A percentile compares a stretch with the other conserved stretches of the same genome.
These are phyloP conservation scores for Magallana angulata DNA, from an alignment of 1,140 invertebrate species.

Conservation along the genomic window DNA sequence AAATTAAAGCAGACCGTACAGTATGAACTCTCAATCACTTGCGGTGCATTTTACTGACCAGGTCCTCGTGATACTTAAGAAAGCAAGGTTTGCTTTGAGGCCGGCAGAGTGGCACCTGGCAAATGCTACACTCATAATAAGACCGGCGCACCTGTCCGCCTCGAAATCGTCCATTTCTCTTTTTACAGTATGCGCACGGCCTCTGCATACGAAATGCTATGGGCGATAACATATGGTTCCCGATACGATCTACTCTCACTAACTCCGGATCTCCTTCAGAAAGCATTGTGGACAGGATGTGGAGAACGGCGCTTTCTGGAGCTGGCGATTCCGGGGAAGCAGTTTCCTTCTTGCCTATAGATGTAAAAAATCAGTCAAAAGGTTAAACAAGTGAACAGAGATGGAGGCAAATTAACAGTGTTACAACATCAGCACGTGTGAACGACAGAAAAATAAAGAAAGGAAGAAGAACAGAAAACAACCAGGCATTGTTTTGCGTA, in stretches of 20 bases:
- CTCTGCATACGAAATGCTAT: neutral
- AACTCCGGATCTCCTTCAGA: neutral
- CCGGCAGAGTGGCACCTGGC: neutral
- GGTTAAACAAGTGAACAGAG: too few relatives aligned
- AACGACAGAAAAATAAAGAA: neutral
- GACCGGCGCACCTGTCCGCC: neutral
- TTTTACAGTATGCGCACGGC: neutral
- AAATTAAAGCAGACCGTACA: too few relatives aligned
- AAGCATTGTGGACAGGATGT: slow-evolving; percentile 7
- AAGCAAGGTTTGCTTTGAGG: neutral
- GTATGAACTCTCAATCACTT: too few relatives aligned
- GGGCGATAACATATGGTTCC: neutral
- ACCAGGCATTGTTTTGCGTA: too few relatives aligned
- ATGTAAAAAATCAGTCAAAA: neutral
- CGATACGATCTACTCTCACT: neutral
- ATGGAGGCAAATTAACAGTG: too few relatives aligned
- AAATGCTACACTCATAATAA: neutral
- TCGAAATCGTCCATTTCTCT: neutral
- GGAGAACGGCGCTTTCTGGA: neutral
- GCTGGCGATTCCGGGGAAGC: neutral
- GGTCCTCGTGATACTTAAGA: neutral
- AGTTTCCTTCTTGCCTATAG: neutral
- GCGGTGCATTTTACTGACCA: neutral
- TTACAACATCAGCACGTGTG: neutral
- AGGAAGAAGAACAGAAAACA: too few relatives aligned